Percentiles rank a stretch among this genome's conserved stretches.
Conservation (phyloP, 2,888 invertebrate genomes). For the Hypselothyrea guttata region DNA sequence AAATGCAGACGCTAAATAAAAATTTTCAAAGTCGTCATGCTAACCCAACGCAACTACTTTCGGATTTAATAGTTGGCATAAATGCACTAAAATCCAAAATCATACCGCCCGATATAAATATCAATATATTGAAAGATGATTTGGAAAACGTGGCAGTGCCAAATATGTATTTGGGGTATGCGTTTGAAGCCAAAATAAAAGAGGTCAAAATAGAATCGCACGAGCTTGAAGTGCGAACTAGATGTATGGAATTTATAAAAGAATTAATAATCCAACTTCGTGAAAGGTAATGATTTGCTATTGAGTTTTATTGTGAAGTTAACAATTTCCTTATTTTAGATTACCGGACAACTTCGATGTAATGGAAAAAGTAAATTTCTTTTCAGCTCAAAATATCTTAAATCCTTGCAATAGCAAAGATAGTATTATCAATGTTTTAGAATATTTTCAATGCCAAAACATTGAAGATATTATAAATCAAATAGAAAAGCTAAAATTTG, state of each 20-base stretch:
- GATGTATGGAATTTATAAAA: slow-evolving; percentile 1
- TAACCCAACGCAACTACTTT: slow-evolving; percentile 12
- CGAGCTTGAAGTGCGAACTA: too few species aligned
- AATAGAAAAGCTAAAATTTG: too few species aligned
- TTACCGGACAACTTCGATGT: not conserved
- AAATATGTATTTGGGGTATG: not conserved
- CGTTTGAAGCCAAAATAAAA: too few species aligned
- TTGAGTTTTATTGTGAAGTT: too few species aligned
- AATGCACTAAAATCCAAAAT: slow-evolving; percentile 8
- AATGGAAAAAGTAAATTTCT: slow-evolving; percentile 3
- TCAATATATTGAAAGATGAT: slow-evolving; percentile 1
- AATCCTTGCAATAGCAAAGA: too few species aligned
- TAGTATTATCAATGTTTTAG: not conserved
- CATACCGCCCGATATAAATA: slow-evolving; percentile 8
- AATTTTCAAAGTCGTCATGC: slow-evolving; percentile 6
- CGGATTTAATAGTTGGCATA: slow-evolving; percentile 3
- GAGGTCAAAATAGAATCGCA: too few species aligned
- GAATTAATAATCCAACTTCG: slow-evolving; percentile 11
- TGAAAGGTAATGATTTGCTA: slow-evolving; percentile 5
- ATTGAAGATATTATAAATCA: slow-evolving; percentile 7
- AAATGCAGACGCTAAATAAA: slow-evolving; percentile 10
- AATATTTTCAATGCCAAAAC: slow-evolving; percentile 10
- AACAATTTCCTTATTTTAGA: too few species aligned
- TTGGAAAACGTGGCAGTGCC: too few species aligned
- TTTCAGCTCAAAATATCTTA: slow-evolving; percentile 9